phyloP scores from a whole-genome alignment of 2,888 invertebrate species.

The Caenorhabditis afra region DNA sequence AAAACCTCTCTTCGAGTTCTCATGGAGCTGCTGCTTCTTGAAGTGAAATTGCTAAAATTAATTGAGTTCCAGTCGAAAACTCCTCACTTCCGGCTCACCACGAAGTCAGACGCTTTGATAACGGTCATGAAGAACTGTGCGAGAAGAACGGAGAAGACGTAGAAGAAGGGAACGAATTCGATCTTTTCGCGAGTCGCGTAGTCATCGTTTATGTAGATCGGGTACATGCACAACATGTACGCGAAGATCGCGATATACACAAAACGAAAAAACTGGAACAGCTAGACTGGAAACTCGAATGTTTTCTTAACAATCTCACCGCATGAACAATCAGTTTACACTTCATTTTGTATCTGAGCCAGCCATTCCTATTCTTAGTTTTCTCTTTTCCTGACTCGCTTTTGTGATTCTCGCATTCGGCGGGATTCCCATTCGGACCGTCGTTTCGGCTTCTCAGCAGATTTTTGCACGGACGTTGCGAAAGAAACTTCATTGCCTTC shows the following conservation, averaged over 20 bases:
- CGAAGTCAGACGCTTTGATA: constrained; percentile 13
- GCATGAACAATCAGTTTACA: constrained; percentile 14
- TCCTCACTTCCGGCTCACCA: constrained; percentile 3
- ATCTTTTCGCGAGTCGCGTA: not conserved
- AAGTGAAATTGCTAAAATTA: too few species aligned
- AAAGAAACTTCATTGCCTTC: constrained; percentile 41
- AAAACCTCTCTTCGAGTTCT: not conserved
- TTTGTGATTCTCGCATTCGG: too few species aligned
- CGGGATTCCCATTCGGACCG: constrained; percentile 8
- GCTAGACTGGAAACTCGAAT: too few species aligned
- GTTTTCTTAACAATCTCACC: constrained; percentile 5
- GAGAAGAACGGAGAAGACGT: constrained; percentile 13
- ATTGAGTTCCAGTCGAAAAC: not conserved
- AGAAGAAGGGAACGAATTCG: constrained; percentile 8
- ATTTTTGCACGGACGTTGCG: constrained; percentile 20
- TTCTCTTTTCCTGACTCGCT: too few species aligned
- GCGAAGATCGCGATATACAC: constrained; percentile 15
- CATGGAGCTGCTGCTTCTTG: too few species aligned
- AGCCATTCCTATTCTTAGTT: not conserved
- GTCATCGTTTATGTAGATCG: constrained; percentile 8
- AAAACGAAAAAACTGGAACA: constrained; percentile 3
- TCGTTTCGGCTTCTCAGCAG: constrained; percentile 2
- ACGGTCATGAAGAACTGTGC: constrained; percentile 27
- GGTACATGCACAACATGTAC: constrained; percentile 21
- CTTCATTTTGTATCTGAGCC: not conserved